Conservation (phyloP, 2,888 invertebrate genomes). For the Hirtodrosophila trivittata region DNA sequence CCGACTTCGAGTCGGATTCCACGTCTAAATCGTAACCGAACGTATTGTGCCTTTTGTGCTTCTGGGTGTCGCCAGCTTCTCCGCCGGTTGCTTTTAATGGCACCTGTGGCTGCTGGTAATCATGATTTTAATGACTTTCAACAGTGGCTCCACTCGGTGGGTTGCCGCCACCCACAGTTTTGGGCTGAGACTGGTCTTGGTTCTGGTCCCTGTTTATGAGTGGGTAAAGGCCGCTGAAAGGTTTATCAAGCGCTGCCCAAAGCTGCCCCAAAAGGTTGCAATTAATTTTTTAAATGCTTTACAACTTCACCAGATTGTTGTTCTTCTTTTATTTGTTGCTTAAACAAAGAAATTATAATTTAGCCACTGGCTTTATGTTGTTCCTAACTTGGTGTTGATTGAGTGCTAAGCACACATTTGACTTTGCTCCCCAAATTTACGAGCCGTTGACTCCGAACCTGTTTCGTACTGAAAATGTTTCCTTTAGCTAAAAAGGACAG, state of each 20-base stretch:
- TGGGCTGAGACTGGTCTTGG: no score
- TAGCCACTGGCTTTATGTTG: slow-evolving; percentile 23
- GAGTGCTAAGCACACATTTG: slow-evolving; percentile 53
- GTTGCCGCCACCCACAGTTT: no score
- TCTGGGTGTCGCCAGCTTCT: slow-evolving; percentile 3
- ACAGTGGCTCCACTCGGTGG: slow-evolving; percentile 27
- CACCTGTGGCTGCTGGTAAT: slow-evolving; percentile 73
- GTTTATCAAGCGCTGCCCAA: slow-evolving; percentile 49
- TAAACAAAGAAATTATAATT: slow-evolving; percentile 41
- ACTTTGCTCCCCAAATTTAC: not conserved
- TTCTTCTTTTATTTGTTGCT: slow-evolving; percentile 6
- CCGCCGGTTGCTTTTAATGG: slow-evolving; percentile 49
- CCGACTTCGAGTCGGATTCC: not conserved
- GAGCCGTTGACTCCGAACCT: no score
- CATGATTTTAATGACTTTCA: slow-evolving; percentile 72
- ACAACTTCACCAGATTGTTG: slow-evolving; percentile 29
- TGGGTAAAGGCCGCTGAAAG: slow-evolving; percentile 40
- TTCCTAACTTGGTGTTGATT: slow-evolving; percentile 38
- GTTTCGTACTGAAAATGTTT: no score
- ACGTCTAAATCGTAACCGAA: no score
- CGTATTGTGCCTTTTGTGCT: not conserved
- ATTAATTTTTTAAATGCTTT: slow-evolving; percentile 73
- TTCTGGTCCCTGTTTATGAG: no score
- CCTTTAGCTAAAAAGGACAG: no score
- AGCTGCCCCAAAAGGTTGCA: slow-evolving; percentile 42